Evolutionary conservation across 2,113 vertebrate genomes (phyloP), one percentile per base, ranked within the genome.

Genomic region (Anolis sagrei): DNA sequence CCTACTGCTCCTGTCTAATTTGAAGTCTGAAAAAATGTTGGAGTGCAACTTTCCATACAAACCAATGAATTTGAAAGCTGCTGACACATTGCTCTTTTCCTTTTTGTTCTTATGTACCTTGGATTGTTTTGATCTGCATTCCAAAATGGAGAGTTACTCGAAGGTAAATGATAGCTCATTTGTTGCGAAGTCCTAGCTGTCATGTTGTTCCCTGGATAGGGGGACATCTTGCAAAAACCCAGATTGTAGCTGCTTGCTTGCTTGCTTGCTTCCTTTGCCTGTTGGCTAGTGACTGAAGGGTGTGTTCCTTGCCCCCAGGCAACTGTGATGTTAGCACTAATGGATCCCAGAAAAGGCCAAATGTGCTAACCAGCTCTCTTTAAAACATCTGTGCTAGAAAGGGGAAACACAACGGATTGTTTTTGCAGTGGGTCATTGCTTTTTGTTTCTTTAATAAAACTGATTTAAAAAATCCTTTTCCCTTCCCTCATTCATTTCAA

Each of bases 311-410:
- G 82, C 82, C 72, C 44, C 27, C 70, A 44, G 82, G 70, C 82
- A 7, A 75, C 36, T 21, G 16, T 75, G 82, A 83, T 73, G 70
- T 75, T 75, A 73, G 62, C 27, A 10, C 13, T 83, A 83, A 64
- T 83, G 62, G 39, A 83, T 83, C 70, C 70, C 82, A 83, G 54
- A 64, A 75, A 75, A 75, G 70, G 19, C 82, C 62, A 34, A 16
- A 62, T 83, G 82, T 83, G 82, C 75, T 83, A 75, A 62, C 51
- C 82, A 83, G 70, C 25, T 44, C 36, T 48, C 54, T 48, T 83
- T 62, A 58, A 64, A 83, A 32, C 82, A 83, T 75, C 54, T 83
- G 82, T 48, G 51, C 34, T 16, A 44, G n/a, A 75, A 54, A 83
- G 34, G 61, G 48, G 44, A 18, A 82, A 72, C 3, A 34, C 51